Conservation (phyloP, 2,797 vertebrate species). For the Clarias fuscus region DNA sequence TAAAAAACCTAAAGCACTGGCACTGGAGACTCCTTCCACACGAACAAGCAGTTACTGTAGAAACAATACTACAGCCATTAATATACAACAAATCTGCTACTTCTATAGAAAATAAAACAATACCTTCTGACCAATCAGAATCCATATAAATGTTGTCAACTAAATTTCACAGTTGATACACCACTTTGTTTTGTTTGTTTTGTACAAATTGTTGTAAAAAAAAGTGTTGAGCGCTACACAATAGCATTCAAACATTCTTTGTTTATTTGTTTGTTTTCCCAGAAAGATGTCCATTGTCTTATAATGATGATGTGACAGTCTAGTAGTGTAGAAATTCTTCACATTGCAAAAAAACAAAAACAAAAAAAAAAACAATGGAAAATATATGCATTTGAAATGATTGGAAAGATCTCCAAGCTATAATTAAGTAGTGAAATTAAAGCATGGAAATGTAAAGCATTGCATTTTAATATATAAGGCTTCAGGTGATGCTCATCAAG, state of each 20-base stretch:
- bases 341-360: no score
- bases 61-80: background rate
- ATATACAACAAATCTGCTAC: background rate
- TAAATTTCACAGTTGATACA: background rate
- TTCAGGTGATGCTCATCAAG: background rate
- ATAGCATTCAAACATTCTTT: background rate
- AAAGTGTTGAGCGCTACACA: background rate
- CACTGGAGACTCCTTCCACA: background rate
- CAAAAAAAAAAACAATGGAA: no score
- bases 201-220: no score
- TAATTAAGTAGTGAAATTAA: background rate
- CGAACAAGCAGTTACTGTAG: background rate
- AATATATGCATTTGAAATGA: background rate
- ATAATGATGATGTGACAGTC: conserved; percentile 1
- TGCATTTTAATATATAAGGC: background rate
- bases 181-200: background rate
- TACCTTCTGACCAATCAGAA: background rate
- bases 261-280: no score
- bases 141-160: background rate
- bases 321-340: background rate
- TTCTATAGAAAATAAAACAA: background rate
- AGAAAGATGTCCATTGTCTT: background rate
- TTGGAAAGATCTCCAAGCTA: background rate
- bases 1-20: background rate
- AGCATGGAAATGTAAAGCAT: background rate